phyloP scores from a whole-genome alignment of 2,888 invertebrate species.

The Drosophila flavopinicola region DNA sequence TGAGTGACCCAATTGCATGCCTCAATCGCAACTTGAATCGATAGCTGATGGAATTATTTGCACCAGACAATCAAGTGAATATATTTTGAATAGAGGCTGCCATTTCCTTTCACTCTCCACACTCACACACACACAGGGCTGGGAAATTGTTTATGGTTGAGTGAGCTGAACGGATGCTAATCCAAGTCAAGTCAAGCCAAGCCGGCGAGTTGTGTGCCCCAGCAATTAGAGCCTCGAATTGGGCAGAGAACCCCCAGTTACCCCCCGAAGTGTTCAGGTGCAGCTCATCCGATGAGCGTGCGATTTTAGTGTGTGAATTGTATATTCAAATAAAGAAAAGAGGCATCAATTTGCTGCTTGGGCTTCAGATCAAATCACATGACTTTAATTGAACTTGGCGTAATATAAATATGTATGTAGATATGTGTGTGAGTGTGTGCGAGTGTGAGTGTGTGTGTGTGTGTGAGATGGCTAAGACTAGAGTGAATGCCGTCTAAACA shows the following conservation, averaged over 20 bases:
- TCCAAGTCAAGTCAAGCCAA: slow-evolving; percentile 6
- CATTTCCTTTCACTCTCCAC: slow-evolving; percentile 15
- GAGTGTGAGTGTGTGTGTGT: slow-evolving; percentile 3
- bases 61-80: slow-evolving; percentile 2
- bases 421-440: slow-evolving; percentile 22
- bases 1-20: slow-evolving; percentile 57
- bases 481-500: slow-evolving; percentile 61
- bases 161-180: slow-evolving; percentile 22
- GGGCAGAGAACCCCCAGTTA: slow-evolving; percentile 17
- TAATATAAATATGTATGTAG: slow-evolving; percentile 65
- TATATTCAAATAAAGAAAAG: slow-evolving; percentile 67
- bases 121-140: neutral
- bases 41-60: slow-evolving; percentile 15
- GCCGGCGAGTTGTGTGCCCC: slow-evolving; percentile 30
- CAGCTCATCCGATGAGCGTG: slow-evolving; percentile 1
- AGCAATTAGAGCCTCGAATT: slow-evolving; percentile 66
- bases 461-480: slow-evolving; percentile 47
- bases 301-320: slow-evolving; percentile 62
- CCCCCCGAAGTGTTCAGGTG: neutral
- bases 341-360: slow-evolving; percentile 24
- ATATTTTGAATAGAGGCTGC: neutral
- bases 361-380: slow-evolving; percentile 66
- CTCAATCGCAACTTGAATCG: neutral
- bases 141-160: slow-evolving; percentile 46
- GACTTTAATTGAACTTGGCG: slow-evolving; percentile 72